Percentiles rank a stretch among this genome's conserved stretches.
These are phyloP conservation scores for Alligator mississippiensis DNA, from an alignment of 2,113 vertebrate genomes.

Conservation along the genomic window DNA sequence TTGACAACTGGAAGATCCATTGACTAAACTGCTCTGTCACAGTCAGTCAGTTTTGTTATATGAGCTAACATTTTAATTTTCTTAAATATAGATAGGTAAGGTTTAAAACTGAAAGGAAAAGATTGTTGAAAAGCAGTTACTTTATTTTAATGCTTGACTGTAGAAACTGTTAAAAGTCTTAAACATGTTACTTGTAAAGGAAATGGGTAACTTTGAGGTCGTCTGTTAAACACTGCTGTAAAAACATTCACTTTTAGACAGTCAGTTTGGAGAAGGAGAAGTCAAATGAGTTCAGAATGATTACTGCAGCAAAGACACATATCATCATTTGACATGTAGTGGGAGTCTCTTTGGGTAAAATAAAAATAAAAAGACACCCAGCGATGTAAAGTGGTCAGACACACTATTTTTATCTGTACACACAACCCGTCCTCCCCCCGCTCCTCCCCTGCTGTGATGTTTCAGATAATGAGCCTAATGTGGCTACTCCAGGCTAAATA, in stretches of 20 bases:
- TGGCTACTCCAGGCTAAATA: not conserved
- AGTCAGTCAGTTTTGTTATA: not conserved
- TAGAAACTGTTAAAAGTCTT: not conserved
- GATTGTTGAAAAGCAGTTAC: not conserved
- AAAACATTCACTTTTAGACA: not conserved
- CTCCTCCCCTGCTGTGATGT: not conserved
- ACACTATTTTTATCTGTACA: accelerated
- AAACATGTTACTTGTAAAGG: not conserved
- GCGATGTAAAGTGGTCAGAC: not conserved
- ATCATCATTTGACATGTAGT: not conserved
- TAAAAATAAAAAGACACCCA: accelerated
- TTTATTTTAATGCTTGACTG: not conserved
- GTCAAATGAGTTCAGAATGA: not conserved
- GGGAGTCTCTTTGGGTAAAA: not conserved
- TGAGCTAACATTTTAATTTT: not conserved
- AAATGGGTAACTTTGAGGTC: slow-evolving; percentile 6
- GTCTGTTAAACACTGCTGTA: not conserved
- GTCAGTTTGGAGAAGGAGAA: not conserved
- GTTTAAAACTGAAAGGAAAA: not conserved
- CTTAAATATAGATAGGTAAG: not conserved
- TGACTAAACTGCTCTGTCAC: not conserved
- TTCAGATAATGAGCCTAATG: not conserved
- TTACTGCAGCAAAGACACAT: not conserved
- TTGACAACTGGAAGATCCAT: not conserved
- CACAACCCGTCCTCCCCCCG: not conserved